Evolutionary conservation across 1,140 invertebrate genomes (phyloP).

Genomic region (Drosophila insularis): DNA sequence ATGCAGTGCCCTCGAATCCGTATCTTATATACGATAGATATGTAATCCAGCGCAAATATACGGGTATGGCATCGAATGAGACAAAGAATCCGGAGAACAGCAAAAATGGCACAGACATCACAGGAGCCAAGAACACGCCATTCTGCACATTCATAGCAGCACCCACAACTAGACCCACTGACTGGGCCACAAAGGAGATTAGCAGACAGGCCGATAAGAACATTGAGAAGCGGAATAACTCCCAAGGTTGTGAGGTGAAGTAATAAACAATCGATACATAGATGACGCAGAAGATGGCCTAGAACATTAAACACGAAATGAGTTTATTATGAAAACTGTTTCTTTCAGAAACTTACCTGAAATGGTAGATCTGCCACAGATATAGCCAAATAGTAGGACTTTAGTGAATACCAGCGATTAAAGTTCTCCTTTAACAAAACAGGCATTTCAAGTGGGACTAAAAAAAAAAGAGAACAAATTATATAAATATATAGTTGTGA

Average conservation of each 20-base stretch:
- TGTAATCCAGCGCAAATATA: slow-evolving; percentile 97
- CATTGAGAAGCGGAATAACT: slow-evolving; percentile 92
- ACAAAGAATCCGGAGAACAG: slow-evolving; percentile 98
- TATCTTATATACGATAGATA: slow-evolving; percentile 98
- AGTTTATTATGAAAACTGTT: background rate
- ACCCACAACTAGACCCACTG: slow-evolving; percentile 96
- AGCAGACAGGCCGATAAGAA: slow-evolving; percentile 94
- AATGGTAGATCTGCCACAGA: slow-evolving; percentile 98
- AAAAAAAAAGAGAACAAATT: no score
- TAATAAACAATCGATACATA: slow-evolving; percentile 97
- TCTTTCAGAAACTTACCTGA: slow-evolving; percentile 86
- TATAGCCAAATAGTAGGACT: slow-evolving; percentile 97
- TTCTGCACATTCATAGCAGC: slow-evolving; percentile 97
- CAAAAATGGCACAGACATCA: slow-evolving; percentile 96
- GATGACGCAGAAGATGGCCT: slow-evolving; percentile 94
- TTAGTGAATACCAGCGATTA: slow-evolving; percentile 98
- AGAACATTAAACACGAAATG: slow-evolving; percentile 61
- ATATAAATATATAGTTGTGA: no score
- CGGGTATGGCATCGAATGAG: slow-evolving; percentile 97
- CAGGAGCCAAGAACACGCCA: slow-evolving; percentile 97
- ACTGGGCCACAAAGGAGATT: slow-evolving; percentile 97
- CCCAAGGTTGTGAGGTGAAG: slow-evolving; percentile 95
- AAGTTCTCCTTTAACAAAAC: slow-evolving; percentile 97
- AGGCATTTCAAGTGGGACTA: slow-evolving; percentile 97
- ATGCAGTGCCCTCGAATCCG: slow-evolving; percentile 96